These are phyloP conservation scores for Acanthochromis polyacanthus DNA, from an alignment of 2,113 vertebrate genomes.

Conservation along the genomic window DNA sequence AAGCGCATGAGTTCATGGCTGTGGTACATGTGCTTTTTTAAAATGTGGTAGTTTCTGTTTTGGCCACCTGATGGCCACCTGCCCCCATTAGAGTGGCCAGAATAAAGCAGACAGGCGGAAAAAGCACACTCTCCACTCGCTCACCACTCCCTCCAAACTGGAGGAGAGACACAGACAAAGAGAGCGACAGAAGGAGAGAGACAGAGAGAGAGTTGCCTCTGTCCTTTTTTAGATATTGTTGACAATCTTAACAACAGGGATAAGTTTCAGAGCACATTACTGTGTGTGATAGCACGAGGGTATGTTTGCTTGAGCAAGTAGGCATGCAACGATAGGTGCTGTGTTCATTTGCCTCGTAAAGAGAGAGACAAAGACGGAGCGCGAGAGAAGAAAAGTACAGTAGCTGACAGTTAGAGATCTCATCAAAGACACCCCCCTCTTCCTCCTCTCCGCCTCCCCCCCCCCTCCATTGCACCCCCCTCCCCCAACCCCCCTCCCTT, in stretches of 20 bases:
- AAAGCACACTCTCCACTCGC: slow-evolving; percentile 41
- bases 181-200: slow-evolving; percentile 10
- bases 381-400: slow-evolving; percentile 78
- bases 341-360: slow-evolving; percentile 73
- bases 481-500: neutral
- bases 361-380: slow-evolving; percentile 76
- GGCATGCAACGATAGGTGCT: slow-evolving; percentile 55
- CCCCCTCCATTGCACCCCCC: too few species aligned
- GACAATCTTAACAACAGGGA: slow-evolving; percentile 70
- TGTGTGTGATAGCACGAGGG: slow-evolving; percentile 57
- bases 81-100: slow-evolving; percentile 77
- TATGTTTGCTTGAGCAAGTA: slow-evolving; percentile 56
- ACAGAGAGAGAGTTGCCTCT: slow-evolving; percentile 26
- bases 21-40: slow-evolving; percentile 15
- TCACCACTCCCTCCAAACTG: slow-evolving; percentile 52
- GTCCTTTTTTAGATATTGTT: slow-evolving; percentile 70
- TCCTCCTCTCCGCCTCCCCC: slow-evolving; percentile 22
- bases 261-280: slow-evolving; percentile 68
- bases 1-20: slow-evolving; percentile 34
- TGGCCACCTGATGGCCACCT: slow-evolving; percentile 90
- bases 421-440: slow-evolving; percentile 74
- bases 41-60: slow-evolving; percentile 81
- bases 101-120: slow-evolving; percentile 45
- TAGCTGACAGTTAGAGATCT: slow-evolving; percentile 84
- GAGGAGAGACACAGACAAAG: slow-evolving; percentile 59